Evolutionary conservation across 2,888 invertebrate genomes (phyloP), one percentile per base, ranked within the genome.

Genomic region (Drosophila acutilabella): DNA sequence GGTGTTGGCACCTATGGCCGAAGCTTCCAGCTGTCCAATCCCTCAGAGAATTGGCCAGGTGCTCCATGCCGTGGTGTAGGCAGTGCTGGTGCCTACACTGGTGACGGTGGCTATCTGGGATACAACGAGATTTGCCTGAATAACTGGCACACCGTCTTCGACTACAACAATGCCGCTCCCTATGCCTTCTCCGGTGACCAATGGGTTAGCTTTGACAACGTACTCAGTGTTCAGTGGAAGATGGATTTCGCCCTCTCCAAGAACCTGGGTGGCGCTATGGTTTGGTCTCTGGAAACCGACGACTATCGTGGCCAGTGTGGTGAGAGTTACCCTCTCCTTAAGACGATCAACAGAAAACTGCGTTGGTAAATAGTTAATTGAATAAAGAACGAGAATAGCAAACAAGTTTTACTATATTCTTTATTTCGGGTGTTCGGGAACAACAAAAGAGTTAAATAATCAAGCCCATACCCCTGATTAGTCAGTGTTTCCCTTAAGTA

Each of bases 181-280:
- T 97, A 97, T 84, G 97, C 98, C 4, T 96, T 93, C 92, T 95
- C 94, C 2, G 96, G 95, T 11, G 95, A 97, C 92, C 97, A 98
- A 92, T 98, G 98, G 97, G 97, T 98, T 6, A 97, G 97, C 0
- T 98, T 96, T 89, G 98, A 98, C 89, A 97, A 98, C 88, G 95
- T 96, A 62, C 94, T 95, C 18, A 97, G 97, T 54, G 96, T 96
- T 0, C 94, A 93, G 88, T 94, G 94, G 90, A 98, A 98, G 93
- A 95, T 96, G 0, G 94, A 95, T 81, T 98, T 96, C 86, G 97
- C 96, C 0, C 95, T 95, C 42, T 95, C 96, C 66, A 95, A 96
- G 78, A 94, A 95, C 60, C 94, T 98, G 13, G 97, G 96, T 81
- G 98, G 98, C 89, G 78, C 90, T 79, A 92, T 92, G 92, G 79